Base-by-base conservation (phyloP, 2,797 vertebrate genomes). In the Bucorvus abyssinicus region DNA sequence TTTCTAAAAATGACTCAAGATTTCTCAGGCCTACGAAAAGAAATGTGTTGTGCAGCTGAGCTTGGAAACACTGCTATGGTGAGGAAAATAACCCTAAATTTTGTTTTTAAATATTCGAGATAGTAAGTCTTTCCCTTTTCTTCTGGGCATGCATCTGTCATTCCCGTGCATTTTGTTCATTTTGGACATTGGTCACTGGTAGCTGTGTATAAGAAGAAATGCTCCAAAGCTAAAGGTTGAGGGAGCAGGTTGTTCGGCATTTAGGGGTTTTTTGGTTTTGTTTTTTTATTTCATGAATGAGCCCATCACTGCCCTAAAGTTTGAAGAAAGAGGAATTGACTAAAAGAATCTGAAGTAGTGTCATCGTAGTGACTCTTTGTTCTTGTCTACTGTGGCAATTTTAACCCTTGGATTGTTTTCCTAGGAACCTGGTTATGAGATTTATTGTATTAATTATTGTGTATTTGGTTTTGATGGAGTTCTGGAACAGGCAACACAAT, bases 271-370 rank as follows among this genome's bases (percentile, higher is more conserved):
- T 90, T 71, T 24, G 22, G 12, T 49, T 49, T 49, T 21, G 22
- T 34, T 32, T 56, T 53, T 60, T 87, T 82, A 74, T 71, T 91
- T 78, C 29, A 49, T 70, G 49, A 93, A 84, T 76, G 75, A 93
- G 12, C 60, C 65, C 42, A 21, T 92, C 57, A 86, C 84, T 93
- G 89, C 23, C 20, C 52, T 89, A 74, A 67, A 42, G 47, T 90
- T 89, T 87, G 40, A 84, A 85, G 68, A 69, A 65, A 64, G 24
- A 64, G 45, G 45, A 67, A 76, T 77, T 80, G 49, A 76, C 83
- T 87, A 88, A 89, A 95, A 94, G 52, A 87, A 93, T 83, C 23
- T 76, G n/a, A 78, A 64, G 80, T 87, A 79, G 69, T 67, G 44
- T 89, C 61, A 56, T 53, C 27, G 63, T 68, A 91, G 53, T 75